Percentiles rank a stretch among this genome's conserved stretches.
Conservation (phyloP, 2,113 vertebrate species). For the Oreochromis aureus region DNA sequence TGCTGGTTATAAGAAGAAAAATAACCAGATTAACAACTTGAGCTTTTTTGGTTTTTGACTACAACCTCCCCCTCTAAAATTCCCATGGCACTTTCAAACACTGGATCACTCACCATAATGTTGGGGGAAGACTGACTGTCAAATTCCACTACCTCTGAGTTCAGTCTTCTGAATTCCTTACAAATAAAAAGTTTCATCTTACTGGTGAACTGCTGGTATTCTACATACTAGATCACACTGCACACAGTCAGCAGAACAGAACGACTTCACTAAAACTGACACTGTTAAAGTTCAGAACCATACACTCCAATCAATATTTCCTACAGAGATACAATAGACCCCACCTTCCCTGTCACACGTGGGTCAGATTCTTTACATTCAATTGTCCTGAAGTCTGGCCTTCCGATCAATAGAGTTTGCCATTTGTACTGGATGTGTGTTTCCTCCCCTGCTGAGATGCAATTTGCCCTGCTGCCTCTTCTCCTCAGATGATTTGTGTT, state of each 20-base stretch:
- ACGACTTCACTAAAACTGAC: not conserved
- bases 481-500: not conserved
- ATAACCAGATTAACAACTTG: not conserved
- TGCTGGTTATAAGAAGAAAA: not conserved
- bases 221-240: not conserved
- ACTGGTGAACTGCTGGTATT: not conserved
- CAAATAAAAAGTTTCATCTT: not conserved
- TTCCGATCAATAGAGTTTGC: not conserved
- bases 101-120: not conserved
- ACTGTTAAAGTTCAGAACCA: not conserved
- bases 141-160: not conserved
- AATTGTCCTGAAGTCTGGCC: not conserved
- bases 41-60: not conserved
- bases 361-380: slow-evolving; percentile 2
- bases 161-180: not conserved
- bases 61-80: not conserved
- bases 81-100: not conserved
- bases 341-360: not conserved
- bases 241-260: not conserved
- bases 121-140: not conserved
- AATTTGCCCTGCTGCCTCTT: not conserved
- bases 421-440: not conserved
- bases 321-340: not conserved
- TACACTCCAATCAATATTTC: slow-evolving; percentile 1
- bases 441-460: not conserved